Evolutionary conservation across 1,140 invertebrate species (phyloP).

Genomic region (Limonius californicus): DNA sequence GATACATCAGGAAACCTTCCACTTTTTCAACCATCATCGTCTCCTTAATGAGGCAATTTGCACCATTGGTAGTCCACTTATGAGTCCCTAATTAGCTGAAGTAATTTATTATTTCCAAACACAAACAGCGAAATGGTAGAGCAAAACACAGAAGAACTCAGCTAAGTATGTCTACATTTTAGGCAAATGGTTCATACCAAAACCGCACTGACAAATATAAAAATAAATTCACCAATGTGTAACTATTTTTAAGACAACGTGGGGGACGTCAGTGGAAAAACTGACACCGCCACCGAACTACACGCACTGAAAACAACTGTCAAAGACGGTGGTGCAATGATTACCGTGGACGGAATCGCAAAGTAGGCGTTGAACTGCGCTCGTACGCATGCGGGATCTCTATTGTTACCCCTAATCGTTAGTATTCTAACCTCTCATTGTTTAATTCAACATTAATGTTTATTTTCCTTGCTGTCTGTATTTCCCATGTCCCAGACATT

Average conservation of each 20-base stretch:
- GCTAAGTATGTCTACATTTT: no score
- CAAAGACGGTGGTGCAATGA: conserved; percentile 12
- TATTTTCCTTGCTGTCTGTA: not conserved
- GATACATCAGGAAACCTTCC: conserved; percentile 68
- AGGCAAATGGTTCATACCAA: no score
- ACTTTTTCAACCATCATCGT: conserved; percentile 29
- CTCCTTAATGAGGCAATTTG: not conserved
- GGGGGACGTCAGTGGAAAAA: not conserved
- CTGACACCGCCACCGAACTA: conserved; percentile 3
- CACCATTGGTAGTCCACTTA: not conserved
- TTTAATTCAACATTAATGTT: not conserved
- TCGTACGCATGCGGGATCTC: conserved; percentile 7
- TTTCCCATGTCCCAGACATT: not conserved
- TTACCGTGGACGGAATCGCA: conserved; percentile 9
- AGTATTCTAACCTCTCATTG: conserved; percentile 3
- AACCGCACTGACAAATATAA: not conserved
- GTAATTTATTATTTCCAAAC: no score
- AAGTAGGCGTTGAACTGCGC: conserved; percentile 10
- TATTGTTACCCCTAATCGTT: conserved; percentile 11
- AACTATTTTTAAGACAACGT: not conserved
- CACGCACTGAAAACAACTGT: conserved; percentile 9
- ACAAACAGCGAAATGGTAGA: no score
- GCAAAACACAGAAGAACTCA: no score
- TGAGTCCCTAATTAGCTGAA: no score
- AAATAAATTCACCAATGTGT: not conserved